Evolutionary conservation across 2,888 invertebrate species (phyloP).

Genomic region (Spicauda simplicius): DNA sequence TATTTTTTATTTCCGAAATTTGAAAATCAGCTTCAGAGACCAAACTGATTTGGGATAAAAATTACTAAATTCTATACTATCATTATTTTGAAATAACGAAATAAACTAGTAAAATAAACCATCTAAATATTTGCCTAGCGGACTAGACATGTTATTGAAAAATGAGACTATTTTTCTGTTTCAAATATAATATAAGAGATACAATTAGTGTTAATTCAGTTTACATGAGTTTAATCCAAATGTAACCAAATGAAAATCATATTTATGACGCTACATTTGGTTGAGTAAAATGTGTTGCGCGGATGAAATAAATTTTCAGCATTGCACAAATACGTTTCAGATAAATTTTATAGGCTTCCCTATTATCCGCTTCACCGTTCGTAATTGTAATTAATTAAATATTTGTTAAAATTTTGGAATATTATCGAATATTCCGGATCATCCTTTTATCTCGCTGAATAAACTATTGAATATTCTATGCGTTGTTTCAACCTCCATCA

Average conservation of each 20-base stretch:
- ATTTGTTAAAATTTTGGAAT: constrained; percentile 17
- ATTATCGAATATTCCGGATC: constrained; percentile 14
- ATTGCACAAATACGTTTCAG: constrained; percentile 22
- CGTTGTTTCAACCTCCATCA: constrained; percentile 31
- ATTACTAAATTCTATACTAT: too few relatives aligned
- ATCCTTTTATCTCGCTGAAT: constrained; percentile 10
- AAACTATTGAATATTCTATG: constrained; percentile 30
- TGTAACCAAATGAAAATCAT: constrained; percentile 22
- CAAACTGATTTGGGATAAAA: too few relatives aligned
- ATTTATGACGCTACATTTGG: constrained; percentile 21
- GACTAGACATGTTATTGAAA: neutral
- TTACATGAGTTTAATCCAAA: constrained; percentile 9
- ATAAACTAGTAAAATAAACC: too few relatives aligned
- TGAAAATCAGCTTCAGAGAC: too few relatives aligned
- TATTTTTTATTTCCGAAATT: too few relatives aligned
- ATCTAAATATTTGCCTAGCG: too few relatives aligned
- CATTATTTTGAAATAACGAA: too few relatives aligned
- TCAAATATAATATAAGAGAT: neutral
- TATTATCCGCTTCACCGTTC: constrained; percentile 19
- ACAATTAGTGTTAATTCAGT: constrained; percentile 1
- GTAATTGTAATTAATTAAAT: constrained; percentile 21
- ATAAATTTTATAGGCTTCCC: constrained; percentile 17
- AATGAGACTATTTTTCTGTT: neutral
- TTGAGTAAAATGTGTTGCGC: constrained; percentile 10
- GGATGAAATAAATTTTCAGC: constrained; percentile 23